Evolutionary conservation across 1,140 invertebrate species (phyloP), one percentile per base, ranked within the genome.

Genomic region (Diachasmimorpha longicaudata): DNA sequence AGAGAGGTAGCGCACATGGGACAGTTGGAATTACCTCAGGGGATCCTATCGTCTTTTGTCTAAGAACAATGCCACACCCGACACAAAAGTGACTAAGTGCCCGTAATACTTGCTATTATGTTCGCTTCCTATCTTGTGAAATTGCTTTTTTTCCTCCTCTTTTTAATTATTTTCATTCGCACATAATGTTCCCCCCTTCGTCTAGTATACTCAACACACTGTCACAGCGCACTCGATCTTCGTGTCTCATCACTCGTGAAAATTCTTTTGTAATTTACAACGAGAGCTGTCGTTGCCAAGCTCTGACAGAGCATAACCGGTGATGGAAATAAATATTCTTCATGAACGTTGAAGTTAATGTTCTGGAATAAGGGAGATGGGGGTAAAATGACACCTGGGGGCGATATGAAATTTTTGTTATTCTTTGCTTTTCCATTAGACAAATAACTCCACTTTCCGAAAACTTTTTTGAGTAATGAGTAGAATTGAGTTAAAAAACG

Each of bases 61-160:
- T 85, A 77, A 79, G 78, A 74, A 86, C 84, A 86, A 85, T 85
- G 78, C 81, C 78, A 79, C 66, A 78, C 77, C 75, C 75, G 71
- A 83, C 79, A 86, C 84, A 86, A 87, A 87, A 87, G 85, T 87
- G 84, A 86, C 86, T 85, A 87, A 87, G 84, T 87, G 84, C 84
- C 81, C 81, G 81, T 87, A 86, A 87, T 86, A 86, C 81, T 79
- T 79, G 80, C 80, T 81, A 84, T 86, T 86, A 85, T 85, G 80
- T 69, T 66, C 25, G 37, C 72, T 71, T 77, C 23, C 70, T 78
- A 76, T 75, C 77, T 73, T 42, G 42, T 37, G 42, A 67, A n/a
- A 36, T 48, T 75, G 36, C 46, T 75, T 63, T 63, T 63, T 31
- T 25, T 63, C 23, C 10, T 25, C 10, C 58, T 14, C 58, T 14